phyloP scores from a whole-genome alignment of 2,113 vertebrate genomes.

The Fregata magnificens region DNA sequence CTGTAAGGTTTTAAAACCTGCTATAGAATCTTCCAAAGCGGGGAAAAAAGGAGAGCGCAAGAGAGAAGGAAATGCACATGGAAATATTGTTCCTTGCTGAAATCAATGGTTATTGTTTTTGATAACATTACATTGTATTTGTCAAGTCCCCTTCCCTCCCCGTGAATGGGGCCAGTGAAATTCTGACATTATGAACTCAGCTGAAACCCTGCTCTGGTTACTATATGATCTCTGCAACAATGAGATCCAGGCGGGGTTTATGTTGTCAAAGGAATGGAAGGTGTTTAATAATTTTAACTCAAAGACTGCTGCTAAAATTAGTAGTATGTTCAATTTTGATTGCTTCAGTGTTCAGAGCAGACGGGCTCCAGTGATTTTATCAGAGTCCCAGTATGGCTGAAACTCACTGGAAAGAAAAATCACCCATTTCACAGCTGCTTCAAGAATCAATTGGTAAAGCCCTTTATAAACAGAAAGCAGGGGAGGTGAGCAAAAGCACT shows the following conservation, averaged over 20 bases:
- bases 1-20: neutral
- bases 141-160: neutral
- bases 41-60: neutral
- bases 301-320: slow-evolving; percentile 14
- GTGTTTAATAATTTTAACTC: slow-evolving; percentile 24
- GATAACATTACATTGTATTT: neutral
- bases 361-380: neutral
- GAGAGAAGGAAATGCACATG: neutral
- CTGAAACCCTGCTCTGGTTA: neutral
- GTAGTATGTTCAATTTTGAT: slow-evolving; percentile 24
- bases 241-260: neutral
- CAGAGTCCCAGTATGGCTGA: neutral
- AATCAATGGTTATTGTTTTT: neutral
- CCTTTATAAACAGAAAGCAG: slow-evolving; percentile 24
- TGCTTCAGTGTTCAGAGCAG: neutral
- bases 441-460: neutral
- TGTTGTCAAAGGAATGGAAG: neutral
- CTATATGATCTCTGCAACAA: neutral
- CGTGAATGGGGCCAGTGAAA: neutral
- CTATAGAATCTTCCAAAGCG: neutral
- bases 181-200: neutral
- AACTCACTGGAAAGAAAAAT: slow-evolving; percentile 10
- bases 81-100: neutral
- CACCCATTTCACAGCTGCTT: neutral
- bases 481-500: neutral